Conservation (phyloP, 2,888 invertebrate genomes). For the Acanthosoma haemorrhoidale region DNA sequence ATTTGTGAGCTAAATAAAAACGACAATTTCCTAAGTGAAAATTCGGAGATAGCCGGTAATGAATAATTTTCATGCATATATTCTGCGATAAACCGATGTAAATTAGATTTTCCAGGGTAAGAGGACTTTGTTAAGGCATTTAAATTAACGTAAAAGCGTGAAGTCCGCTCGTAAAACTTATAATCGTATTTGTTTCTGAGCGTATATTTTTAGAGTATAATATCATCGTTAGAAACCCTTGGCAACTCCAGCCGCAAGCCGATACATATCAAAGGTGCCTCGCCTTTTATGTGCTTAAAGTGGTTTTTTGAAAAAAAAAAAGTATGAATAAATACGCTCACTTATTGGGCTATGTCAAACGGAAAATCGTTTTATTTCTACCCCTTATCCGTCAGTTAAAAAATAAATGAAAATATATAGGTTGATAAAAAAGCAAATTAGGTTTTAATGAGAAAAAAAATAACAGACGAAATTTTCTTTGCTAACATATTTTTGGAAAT, state of each 20-base stretch:
- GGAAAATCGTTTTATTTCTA: not conserved
- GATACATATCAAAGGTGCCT: not conserved
- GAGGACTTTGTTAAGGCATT: not conserved
- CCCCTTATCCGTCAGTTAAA: not conserved
- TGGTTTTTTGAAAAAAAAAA: not conserved
- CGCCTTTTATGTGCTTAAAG: constrained; percentile 3
- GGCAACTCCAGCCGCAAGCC: too few species aligned
- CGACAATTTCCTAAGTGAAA: too few species aligned
- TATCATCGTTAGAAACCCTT: not conserved
- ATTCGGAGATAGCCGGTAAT: not conserved
- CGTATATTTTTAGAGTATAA: not conserved
- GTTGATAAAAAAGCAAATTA: not conserved
- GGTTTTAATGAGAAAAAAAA: not conserved
- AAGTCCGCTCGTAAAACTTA: not conserved
- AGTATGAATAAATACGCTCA: not conserved
- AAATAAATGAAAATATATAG: not conserved
- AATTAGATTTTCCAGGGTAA: not conserved
- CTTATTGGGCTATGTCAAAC: constrained; percentile 1
- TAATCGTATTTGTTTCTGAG: not conserved
- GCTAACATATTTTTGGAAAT: too few species aligned
- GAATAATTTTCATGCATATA: not conserved
- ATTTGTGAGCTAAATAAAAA: too few species aligned
- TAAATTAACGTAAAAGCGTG: not conserved
- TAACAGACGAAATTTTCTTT: too few species aligned
- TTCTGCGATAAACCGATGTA: not conserved